Conservation (phyloP, 2,113 vertebrate genomes). For the Ornithorhynchus anatinus region DNA sequence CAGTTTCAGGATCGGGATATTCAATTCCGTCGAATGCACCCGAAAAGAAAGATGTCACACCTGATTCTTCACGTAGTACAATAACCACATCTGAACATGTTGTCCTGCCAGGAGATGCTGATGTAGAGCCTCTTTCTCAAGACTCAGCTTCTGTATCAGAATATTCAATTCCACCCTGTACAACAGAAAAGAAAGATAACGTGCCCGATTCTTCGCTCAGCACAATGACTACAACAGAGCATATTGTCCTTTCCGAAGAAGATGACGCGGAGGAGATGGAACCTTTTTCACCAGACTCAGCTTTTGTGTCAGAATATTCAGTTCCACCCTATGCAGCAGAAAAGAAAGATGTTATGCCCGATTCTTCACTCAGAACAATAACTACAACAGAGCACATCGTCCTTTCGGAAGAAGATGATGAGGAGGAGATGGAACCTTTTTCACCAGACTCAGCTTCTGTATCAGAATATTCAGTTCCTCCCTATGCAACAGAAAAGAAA, state of each 20-base stretch:
- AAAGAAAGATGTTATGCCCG: too few relatives aligned
- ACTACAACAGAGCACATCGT: too few relatives aligned
- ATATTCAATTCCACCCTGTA: not conserved
- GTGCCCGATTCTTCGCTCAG: too few relatives aligned
- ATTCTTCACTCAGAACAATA: too few relatives aligned
- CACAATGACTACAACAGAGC: too few relatives aligned
- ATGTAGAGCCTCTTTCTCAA: not conserved
- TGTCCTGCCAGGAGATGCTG: conserved; percentile 1
- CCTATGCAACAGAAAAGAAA: not conserved
- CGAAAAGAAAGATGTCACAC: not conserved
- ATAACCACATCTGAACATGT: not conserved
- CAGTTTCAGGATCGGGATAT: conserved; percentile 45
- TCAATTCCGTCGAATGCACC: conserved; percentile 1
- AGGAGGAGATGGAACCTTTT: not conserved
- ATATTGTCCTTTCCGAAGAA: too few relatives aligned
- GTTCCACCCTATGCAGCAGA: not conserved
- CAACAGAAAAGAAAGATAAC: too few relatives aligned
- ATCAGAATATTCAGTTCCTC: not conserved
- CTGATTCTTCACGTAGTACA: not conserved
- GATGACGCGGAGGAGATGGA: not conserved
- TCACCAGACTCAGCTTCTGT: not conserved
- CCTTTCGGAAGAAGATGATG: too few relatives aligned
- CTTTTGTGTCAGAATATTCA: not conserved
- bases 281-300: not conserved
- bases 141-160: not conserved